Evolutionary conservation across 1,140 invertebrate species (phyloP).

Genomic region (Heliconius congener): DNA sequence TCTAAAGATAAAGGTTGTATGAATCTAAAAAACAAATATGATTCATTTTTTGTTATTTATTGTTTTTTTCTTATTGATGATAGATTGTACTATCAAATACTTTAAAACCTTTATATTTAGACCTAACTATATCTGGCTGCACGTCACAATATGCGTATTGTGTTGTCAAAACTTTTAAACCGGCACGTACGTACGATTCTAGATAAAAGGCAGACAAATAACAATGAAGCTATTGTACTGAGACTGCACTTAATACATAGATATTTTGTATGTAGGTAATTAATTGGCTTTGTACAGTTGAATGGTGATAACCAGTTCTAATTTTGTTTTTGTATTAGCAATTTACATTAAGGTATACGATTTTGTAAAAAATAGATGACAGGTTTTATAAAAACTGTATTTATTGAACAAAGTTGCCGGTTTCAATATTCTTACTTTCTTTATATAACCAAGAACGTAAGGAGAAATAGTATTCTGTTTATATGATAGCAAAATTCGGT

Average conservation of each 20-base stretch:
- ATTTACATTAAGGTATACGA: not conserved
- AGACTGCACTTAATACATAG: not conserved
- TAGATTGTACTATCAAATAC: not conserved
- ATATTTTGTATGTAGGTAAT: not conserved
- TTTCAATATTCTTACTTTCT: too few species aligned
- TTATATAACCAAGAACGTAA: too few species aligned
- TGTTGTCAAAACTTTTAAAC: slow-evolving; percentile 23
- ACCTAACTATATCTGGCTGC: not conserved
- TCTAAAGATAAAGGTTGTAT: too few species aligned
- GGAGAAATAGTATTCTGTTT: too few species aligned
- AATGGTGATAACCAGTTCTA: not conserved
- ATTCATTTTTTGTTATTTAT: too few species aligned
- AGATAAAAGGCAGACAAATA: slow-evolving; percentile 24
- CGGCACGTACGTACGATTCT: slow-evolving; percentile 21
- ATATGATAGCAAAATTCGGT: too few species aligned
- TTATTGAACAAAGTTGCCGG: too few species aligned
- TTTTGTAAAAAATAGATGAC: not conserved
- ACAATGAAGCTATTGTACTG: slow-evolving; percentile 26
- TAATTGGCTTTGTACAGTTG: not conserved
- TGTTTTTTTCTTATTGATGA: too few species aligned
- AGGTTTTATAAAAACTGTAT: too few species aligned
- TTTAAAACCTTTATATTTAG: not conserved
- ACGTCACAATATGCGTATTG: slow-evolving; percentile 22
- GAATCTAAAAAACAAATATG: too few species aligned
- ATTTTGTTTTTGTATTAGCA: not conserved